These are phyloP conservation scores for Girardinus metallicus DNA, from an alignment of 2,797 vertebrate genomes.

Conservation along the genomic window DNA sequence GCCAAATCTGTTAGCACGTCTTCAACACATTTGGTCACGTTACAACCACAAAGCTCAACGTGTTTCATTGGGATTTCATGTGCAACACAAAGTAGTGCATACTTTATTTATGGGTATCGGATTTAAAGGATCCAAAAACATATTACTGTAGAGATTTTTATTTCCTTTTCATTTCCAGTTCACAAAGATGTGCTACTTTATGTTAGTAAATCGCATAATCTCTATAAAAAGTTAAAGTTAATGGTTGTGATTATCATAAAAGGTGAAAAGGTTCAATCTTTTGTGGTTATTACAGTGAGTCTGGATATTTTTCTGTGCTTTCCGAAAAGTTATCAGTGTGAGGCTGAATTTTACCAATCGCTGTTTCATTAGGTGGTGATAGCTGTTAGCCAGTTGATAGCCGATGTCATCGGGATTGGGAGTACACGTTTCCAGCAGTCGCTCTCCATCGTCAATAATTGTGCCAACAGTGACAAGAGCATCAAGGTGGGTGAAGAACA, in stretches of 20 bases:
- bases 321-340: not conserved
- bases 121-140: not conserved
- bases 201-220: not conserved
- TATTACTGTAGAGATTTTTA: not conserved
- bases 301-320: not conserved
- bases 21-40: not conserved
- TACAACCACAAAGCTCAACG: not conserved
- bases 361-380: slow-evolving; percentile 88
- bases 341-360: not conserved
- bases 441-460: slow-evolving; percentile 98
- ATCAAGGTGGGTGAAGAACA: slow-evolving; percentile 85
- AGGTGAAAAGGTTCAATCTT: not conserved
- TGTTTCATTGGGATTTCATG: not conserved
- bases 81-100: not conserved
- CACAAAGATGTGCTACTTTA: no score
- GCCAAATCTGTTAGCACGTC: not conserved
- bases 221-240: not conserved
- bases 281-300: not conserved
- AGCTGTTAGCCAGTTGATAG: slow-evolving; percentile 97
- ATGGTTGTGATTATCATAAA: not conserved
- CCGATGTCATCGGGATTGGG: slow-evolving; percentile 96
- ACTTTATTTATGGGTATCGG: not conserved
- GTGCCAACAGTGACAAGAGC: slow-evolving; percentile 93
- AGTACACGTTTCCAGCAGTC: slow-evolving; percentile 98
- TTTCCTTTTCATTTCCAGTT: not conserved